These are phyloP conservation scores for Mionectes macconnelli DNA, from an alignment of 2,113 vertebrate genomes.

Conservation along the genomic window DNA sequence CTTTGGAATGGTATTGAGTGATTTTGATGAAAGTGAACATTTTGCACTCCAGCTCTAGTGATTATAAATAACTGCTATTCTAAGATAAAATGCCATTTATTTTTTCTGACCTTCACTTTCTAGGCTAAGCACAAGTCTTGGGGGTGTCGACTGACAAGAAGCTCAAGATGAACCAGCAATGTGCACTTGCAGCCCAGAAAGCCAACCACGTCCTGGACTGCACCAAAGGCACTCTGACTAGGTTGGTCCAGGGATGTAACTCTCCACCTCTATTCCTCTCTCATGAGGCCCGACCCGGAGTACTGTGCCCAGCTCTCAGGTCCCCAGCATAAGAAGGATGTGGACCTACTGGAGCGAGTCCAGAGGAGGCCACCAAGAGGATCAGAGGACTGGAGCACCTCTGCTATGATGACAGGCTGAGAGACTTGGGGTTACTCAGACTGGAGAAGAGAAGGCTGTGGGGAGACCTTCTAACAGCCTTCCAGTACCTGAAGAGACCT, in stretches of 20 bases:
- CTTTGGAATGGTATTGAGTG: background rate
- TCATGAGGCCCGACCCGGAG: background rate
- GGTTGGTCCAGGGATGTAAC: background rate
- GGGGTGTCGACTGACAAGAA: background rate
- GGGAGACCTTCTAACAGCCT: background rate
- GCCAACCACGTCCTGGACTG: background rate
- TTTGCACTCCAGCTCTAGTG: background rate
- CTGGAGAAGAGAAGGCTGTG: background rate
- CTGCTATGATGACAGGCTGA: background rate
- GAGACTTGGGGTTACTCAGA: background rate
- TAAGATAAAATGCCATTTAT: background rate
- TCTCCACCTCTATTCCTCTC: background rate
- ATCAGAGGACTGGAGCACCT: background rate
- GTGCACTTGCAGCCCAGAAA: background rate
- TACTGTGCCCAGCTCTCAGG: background rate
- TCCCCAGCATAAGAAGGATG: background rate
- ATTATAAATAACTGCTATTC: background rate
- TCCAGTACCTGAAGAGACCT: background rate
- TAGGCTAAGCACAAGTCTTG: background rate
- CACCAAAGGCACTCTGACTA: background rate
- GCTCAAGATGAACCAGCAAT: background rate
- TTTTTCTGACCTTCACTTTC: background rate
- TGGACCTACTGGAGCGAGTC: background rate
- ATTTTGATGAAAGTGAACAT: background rate
- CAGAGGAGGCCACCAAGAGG: background rate